Evolutionary conservation across 2,888 invertebrate species (phyloP), one percentile per base, ranked within the genome.

Genomic region (Mythimna impura): DNA sequence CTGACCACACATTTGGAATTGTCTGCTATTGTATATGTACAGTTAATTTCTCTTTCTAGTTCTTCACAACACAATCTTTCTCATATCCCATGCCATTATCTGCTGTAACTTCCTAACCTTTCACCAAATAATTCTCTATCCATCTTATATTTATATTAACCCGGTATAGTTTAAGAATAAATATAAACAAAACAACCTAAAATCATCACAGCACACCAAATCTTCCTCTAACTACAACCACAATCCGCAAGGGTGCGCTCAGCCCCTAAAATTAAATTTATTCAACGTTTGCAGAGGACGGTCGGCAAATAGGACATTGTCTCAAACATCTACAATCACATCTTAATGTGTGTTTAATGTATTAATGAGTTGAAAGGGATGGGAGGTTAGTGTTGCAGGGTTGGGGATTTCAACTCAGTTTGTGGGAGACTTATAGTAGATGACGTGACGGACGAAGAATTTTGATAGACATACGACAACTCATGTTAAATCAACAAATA

Each of bases 321-420:
- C 89, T 88, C 85, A 68, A 82, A 78, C 81, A 81, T 87, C 76
- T 76, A 86, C 86, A 89, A 91, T 91, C 86, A 85, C 88, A 86
- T 89, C 89, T 88, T 90, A 91, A 94, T 91, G 90, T 93, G 91
- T 93, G 91, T 92, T 92, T 93, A 93, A 93, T 92, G 90, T 92
- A 91, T 93, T 94, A 93, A 93, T 93, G 93, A 92, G 90, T 89
- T 89, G 82, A 88, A 84, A 87, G 78, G 80, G 81, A 63, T 80
- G 73, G 61, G 54, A 54, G 60, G 50, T 52, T 63, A 66, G 77
- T 80, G 74, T 82, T 86, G 78, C 73, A 40, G n/a, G 36, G 30
- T 40, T 61, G 14, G 3, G 1, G 47, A 68, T 65, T 50, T 66
- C 34, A 10, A 6, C 50, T 58, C 2, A 20, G 7, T 71, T 57